Evolutionary conservation across 2,113 vertebrate genomes (phyloP), one percentile per base, ranked within the genome.

Genomic region (Spea bombifrons): DNA sequence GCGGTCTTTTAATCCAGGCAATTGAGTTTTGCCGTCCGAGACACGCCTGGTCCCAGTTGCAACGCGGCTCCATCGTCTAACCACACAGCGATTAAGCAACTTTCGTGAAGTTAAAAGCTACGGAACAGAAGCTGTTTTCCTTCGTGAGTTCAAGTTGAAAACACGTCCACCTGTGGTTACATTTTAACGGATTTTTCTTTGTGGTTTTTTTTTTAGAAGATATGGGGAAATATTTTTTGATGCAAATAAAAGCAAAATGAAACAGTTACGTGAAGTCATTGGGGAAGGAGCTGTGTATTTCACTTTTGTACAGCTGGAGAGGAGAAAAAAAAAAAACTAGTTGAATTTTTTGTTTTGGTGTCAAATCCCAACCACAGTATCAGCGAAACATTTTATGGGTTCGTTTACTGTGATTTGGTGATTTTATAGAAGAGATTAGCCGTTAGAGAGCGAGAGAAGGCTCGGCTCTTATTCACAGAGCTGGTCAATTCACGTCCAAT

Each of bases 121-220:
- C 67, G 46, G 68, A 43, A 46, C 47, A 15, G 48, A 10, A 48
- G n/a, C 59, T 46, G 75, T 67, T 47, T 5, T 76, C 59, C 66
- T 68, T 6, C 50, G 5, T 66, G 47, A 47, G 57, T 47, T 9
- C 1, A 52, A 44, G 8, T 4, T 44, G 10, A 45, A 71, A 71
- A 77, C 43, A 67, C 5, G 10, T 16, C 44, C 6, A 70, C 68
- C 63, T 78, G 76, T 63, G 76, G 68, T 78, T 78, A 68, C 45
- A 46, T 45, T 65, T 15, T 72, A 78, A 78, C 76, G 59, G 76
- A 13, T 69, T 53, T 78, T 72, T 71, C 8, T 78, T 17, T 78
- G 76, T 71, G 76, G 76, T 78, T 45, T 30, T 30, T 30, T 30
- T 30, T 30, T 64, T 71, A 9, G 59, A 48, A 55, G 65, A 70